These are phyloP conservation scores for Gobius niger DNA, from an alignment of 2,113 vertebrate genomes.

Conservation along the genomic window DNA sequence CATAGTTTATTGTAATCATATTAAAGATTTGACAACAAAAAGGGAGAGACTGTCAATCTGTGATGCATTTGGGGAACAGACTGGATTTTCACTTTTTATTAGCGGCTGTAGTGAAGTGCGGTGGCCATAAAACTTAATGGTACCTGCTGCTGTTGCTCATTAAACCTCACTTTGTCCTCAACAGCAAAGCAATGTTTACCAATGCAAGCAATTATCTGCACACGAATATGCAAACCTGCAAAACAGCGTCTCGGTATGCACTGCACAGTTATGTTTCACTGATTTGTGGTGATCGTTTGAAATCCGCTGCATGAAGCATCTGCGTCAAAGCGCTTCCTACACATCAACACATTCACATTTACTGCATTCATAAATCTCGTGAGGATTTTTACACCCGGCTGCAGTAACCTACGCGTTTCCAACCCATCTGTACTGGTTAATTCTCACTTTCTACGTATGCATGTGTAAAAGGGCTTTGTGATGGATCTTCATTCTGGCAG, in stretches of 20 bases:
- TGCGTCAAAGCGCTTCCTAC: neutral
- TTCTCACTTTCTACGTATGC: no score
- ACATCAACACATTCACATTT: neutral
- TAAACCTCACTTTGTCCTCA: neutral
- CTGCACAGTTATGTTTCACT: neutral
- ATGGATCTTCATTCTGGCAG: no score
- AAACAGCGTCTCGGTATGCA: neutral
- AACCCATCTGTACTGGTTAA: no score
- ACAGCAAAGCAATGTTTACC: neutral
- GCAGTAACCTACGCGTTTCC: neutral
- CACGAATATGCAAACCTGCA: neutral
- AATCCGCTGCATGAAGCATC: neutral
- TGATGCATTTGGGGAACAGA: neutral
- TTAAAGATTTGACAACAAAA: conserved; percentile 41
- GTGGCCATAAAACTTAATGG: neutral
- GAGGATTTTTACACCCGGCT: neutral
- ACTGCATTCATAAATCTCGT: conserved; percentile 3
- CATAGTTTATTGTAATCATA: conserved; percentile 33
- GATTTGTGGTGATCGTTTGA: conserved; percentile 1
- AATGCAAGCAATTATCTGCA: neutral
- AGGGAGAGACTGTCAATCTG: neutral
- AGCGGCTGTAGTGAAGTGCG: neutral
- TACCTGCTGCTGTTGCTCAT: neutral
- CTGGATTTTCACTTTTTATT: neutral
- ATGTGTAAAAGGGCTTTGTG: no score